phyloP scores from a whole-genome alignment of 2,888 invertebrate genomes.

The Maniola hyperantus region DNA sequence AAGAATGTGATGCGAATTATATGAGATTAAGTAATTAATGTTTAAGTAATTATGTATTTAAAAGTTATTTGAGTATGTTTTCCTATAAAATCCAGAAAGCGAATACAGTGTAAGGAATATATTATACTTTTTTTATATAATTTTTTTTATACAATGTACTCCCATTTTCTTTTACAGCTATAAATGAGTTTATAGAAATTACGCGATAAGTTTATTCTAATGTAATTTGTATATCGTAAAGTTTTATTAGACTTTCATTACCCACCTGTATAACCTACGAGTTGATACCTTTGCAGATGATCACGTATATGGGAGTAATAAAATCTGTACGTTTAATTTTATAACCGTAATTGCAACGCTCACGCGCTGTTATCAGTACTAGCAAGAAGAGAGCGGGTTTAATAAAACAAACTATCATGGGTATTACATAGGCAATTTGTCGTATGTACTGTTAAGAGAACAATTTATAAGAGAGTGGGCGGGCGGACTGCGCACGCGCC shows the following conservation, averaged over 20 bases:
- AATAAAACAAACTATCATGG: conserved; percentile 59
- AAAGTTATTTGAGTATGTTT: neutral
- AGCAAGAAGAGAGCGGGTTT: conserved; percentile 49
- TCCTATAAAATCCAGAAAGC: neutral
- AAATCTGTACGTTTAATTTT: conserved; percentile 9
- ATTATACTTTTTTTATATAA: too few relatives aligned
- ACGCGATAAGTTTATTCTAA: neutral
- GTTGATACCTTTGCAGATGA: conserved; percentile 3
- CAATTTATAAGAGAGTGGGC: conserved; percentile 72
- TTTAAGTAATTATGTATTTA: conserved; percentile 8
- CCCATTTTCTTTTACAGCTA: too few relatives aligned
- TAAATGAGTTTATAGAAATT: too few relatives aligned
- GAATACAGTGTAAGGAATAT: too few relatives aligned
- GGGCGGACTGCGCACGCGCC: conserved; percentile 62
- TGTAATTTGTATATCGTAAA: conserved; percentile 11
- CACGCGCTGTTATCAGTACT: conserved; percentile 24
- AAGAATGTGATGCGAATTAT: conserved; percentile 37
- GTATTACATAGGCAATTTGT: conserved; percentile 67
- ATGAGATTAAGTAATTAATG: conserved; percentile 35
- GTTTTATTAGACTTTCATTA: conserved; percentile 13
- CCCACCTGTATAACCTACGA: neutral
- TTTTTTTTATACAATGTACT: too few relatives aligned
- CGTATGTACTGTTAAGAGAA: conserved; percentile 69
- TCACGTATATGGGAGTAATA: conserved; percentile 13
- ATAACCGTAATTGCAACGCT: conserved; percentile 17